Evolutionary conservation across 2,888 invertebrate genomes (phyloP), one percentile per base, ranked within the genome.

Genomic region (Drosophila borealis): DNA sequence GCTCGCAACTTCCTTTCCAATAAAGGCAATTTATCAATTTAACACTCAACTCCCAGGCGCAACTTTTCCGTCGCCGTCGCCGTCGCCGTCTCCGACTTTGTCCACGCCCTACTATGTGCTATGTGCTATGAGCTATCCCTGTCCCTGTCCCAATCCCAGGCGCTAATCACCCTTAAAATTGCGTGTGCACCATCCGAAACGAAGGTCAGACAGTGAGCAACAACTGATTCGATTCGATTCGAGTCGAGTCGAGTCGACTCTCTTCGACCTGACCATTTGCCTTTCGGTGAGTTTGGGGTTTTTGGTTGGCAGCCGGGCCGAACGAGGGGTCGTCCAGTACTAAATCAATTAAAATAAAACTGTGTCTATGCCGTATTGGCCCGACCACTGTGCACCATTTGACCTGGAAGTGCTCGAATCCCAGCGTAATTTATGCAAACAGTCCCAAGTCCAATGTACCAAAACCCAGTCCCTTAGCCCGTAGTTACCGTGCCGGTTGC

Each of bases 131-230:
- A 21, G 25, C 25, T 25, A 25, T 25, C 41, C 34, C 48, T 37
- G 13, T 62, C 61, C 68, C 65, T 78, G 53, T 66, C 66, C 70
- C 33, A n/a, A 63, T 68, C 64, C 62, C 56, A 46, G 80, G 59
- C 83, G 78, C 83, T 83, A 83, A 88, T 83, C 83, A 88, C 88
- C 87, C 83, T 70, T 83, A 70, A 88, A 88, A 88, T 83, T 86
- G 84, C 78, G 71, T 83, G 74, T 71, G 78, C 71, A 75, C 59
- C 59, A 76, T 29, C 49, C 74, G 68, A 69, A 64, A 45, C 84
- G 84, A 86, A 88, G 84, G 87, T 88, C 88, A 70, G 29, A 48
- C 14, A 55, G 29, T 66, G 57, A 50, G 70, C 39, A 63, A 54
- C 68, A 73, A 71, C 73, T 74, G 72, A 53, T 56, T 67, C 56